A percentile compares a stretch with the other conserved stretches of the same genome.
phyloP scores from a whole-genome alignment of 2,797 vertebrate species.

The Antennarius maculatus region DNA sequence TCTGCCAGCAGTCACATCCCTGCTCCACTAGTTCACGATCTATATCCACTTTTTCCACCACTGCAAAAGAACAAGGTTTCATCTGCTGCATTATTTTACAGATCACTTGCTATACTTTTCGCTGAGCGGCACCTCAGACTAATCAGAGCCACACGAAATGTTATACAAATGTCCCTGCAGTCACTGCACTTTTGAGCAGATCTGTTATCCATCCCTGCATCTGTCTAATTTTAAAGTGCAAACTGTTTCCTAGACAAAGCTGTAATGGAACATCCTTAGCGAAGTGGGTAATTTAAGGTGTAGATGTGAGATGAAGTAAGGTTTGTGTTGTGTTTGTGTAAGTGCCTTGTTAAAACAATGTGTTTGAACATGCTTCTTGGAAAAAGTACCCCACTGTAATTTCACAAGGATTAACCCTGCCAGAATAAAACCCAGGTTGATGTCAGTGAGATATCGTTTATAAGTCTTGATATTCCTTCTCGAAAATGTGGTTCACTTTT shows the following conservation, averaged over 20 bases:
- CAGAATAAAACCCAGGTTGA: slow-evolving; percentile 13
- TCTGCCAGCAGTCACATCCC: slow-evolving; percentile 2
- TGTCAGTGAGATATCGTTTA: slow-evolving; percentile 65
- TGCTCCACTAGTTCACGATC: not conserved
- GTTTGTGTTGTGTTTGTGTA: not conserved
- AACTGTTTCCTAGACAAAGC: slow-evolving; percentile 40
- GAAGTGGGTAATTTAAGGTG: slow-evolving; percentile 34
- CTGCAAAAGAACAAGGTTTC: slow-evolving; percentile 54
- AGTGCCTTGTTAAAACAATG: slow-evolving; percentile 14
- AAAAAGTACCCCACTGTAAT: slow-evolving; percentile 35
- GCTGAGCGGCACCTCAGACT: slow-evolving; percentile 55
- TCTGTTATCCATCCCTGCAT: slow-evolving; percentile 25
- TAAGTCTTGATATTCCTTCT: slow-evolving; percentile 5
- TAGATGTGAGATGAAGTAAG: slow-evolving; percentile 24
- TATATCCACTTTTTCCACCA: slow-evolving; percentile 15
- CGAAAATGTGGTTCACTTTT: slow-evolving; percentile 21
- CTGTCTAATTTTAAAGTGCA: slow-evolving; percentile 59
- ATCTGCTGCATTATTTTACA: slow-evolving; percentile 76
- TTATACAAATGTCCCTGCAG: slow-evolving; percentile 69
- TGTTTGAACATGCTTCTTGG: slow-evolving; percentile 18
- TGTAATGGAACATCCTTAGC: slow-evolving; percentile 39
- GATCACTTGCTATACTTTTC: slow-evolving; percentile 71
- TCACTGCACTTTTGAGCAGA: slow-evolving; percentile 31
- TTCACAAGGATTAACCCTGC: slow-evolving; percentile 19
- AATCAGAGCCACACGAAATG: slow-evolving; percentile 57